These are phyloP conservation scores for Drosophila silvestris DNA, from an alignment of 2,888 invertebrate species.

Conservation along the genomic window DNA sequence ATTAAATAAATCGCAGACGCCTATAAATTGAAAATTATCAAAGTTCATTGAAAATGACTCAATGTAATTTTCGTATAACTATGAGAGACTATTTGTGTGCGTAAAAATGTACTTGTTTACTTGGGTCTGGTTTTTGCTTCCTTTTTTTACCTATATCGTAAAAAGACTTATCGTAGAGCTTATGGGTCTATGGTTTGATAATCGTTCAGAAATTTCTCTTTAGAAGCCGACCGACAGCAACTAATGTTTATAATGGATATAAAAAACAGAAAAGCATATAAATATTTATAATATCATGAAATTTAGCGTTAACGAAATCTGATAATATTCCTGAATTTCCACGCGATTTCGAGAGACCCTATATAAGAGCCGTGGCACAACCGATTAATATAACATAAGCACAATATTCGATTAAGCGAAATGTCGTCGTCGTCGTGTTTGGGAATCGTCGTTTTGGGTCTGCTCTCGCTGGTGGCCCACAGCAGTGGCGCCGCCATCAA, in stretches of 20 bases:
- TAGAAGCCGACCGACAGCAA: constrained; percentile 68
- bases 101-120: not conserved
- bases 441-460: constrained; percentile 41
- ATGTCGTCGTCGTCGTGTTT: constrained; percentile 46
- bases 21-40: constrained; percentile 12
- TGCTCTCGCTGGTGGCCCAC: constrained; percentile 34
- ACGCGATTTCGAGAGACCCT: constrained; percentile 36
- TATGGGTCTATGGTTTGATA: constrained; percentile 40
- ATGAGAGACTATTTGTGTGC: not conserved
- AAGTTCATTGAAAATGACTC: constrained; percentile 38
- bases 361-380: constrained; percentile 43
- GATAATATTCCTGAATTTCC: constrained; percentile 50
- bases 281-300: constrained; percentile 65
- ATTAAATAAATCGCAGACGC: constrained; percentile 31
- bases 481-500: constrained; percentile 39
- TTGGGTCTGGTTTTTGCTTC: not conserved
- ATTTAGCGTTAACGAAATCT: constrained; percentile 64
- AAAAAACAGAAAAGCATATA: constrained; percentile 54
- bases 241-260: constrained; percentile 79
- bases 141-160: constrained; percentile 18
- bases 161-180: constrained; percentile 57
- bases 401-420: constrained; percentile 11
- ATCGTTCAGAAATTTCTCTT: constrained; percentile 46
- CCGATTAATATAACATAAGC: constrained; percentile 12
- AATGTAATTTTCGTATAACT: not conserved